Conservation (phyloP, 2,888 invertebrate genomes). For the Apamea crenata region DNA sequence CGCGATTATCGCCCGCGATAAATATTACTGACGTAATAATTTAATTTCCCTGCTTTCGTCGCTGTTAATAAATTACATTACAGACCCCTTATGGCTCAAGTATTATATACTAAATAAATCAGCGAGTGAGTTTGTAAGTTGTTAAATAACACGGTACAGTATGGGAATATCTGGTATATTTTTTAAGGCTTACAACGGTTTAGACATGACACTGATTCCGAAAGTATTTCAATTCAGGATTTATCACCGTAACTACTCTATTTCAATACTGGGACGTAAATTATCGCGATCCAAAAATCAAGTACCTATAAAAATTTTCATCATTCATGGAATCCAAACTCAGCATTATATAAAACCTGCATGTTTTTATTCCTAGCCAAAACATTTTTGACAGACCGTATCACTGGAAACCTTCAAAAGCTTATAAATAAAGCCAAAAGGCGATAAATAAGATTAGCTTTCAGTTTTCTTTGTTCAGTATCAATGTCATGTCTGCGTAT, state of each 20-base stretch:
- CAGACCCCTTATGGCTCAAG: constrained; percentile 56
- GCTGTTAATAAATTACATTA: constrained; percentile 53
- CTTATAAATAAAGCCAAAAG: constrained; percentile 23
- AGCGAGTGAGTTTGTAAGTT: constrained; percentile 42
- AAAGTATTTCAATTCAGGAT: constrained; percentile 11
- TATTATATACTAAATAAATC: constrained; percentile 57
- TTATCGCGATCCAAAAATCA: constrained; percentile 1
- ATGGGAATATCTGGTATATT: constrained; percentile 40
- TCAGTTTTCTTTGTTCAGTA: background rate
- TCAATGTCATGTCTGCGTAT: constrained; percentile 56
- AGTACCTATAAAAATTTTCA: background rate
- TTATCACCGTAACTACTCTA: constrained; percentile 9
- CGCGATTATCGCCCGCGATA: constrained; percentile 50
- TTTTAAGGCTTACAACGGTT: constrained; percentile 27
- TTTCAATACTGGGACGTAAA: constrained; percentile 43
- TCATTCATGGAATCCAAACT: constrained; percentile 25
- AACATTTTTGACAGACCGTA: background rate
- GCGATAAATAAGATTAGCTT: constrained; percentile 1
- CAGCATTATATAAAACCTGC: constrained; percentile 22
- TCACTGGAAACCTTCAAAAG: background rate
- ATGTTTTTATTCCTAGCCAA: constrained; percentile 8
- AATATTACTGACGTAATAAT: constrained; percentile 50
- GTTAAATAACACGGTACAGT: constrained; percentile 30
- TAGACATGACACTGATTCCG: constrained; percentile 58
- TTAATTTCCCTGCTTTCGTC: constrained; percentile 60